Base-by-base conservation (phyloP, 2,113 vertebrate genomes). In the Chelonoidis abingdonii region DNA sequence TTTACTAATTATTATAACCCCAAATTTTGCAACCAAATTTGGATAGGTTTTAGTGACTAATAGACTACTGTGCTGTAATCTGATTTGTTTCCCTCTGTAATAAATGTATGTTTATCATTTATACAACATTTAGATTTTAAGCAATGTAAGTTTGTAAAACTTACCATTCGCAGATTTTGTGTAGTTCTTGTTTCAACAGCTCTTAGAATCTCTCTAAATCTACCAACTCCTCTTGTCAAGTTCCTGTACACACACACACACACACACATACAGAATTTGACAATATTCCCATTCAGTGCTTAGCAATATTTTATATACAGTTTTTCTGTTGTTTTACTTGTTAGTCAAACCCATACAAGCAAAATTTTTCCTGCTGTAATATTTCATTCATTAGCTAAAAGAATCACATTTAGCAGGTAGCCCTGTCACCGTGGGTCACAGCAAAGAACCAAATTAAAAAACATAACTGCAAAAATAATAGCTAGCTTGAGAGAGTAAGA, bases 101-200 rank as follows among this genome's bases (percentile, higher is more conserved):
- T 59, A 44, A 29, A 41, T 8, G 14, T 35, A 5, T 11, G 52
- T 79, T 88, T 88, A 53, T 82, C 41, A n/a, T 82, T 85, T 84
- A 82, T 3, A 29, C 35, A 56, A 91, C 88, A 88, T 83, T 79
- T 72, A 90, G 38, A 75, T 83, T 38, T 11, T 91, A 22, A 10
- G 89, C 79, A 86, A 81, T 53, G 25, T 21, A 12, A 11, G 85
- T 72, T 54, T 49, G 80, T 19, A 17, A 11, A 96, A 93, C 99
- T 99, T 94, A 99, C 99, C 99, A 99, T 99, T 72, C 99, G 98
- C 83, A 99, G 98, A 97, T 99, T 99, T 97, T 99, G 99, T 27
- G 99, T 99, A 53, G 99, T 99, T 97, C 99, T 99, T 56, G 99
- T 99, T 97, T 99, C 99, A 0, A 99, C 98, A 8, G 99, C 99